Percentiles rank a stretch among this genome's conserved stretches.
These are phyloP conservation scores for Oenanthe oenanthe DNA, from an alignment of 2,113 vertebrate species.

Conservation along the genomic window DNA sequence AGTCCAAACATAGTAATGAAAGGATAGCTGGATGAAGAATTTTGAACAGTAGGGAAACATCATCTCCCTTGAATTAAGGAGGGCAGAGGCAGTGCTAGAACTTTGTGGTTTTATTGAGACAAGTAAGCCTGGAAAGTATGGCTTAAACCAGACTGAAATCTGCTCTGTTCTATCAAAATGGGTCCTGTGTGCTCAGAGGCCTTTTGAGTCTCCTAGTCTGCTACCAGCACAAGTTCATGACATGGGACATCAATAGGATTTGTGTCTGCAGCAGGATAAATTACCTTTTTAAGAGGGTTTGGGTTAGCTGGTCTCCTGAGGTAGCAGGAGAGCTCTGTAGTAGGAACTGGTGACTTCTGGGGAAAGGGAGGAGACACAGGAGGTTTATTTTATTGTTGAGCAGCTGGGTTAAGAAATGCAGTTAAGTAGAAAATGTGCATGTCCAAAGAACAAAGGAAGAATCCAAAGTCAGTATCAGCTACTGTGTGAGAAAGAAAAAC, in stretches of 20 bases:
- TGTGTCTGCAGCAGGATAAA: background rate
- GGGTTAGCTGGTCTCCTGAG: background rate
- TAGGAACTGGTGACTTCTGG: background rate
- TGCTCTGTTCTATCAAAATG: background rate
- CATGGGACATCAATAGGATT: background rate
- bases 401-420: background rate
- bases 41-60: background rate
- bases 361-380: background rate
- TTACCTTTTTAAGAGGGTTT: background rate
- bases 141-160: background rate
- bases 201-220: background rate
- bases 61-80: background rate
- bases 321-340: background rate
- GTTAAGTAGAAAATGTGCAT: background rate
- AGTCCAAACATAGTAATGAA: background rate
- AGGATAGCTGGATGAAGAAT: background rate
- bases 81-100: background rate
- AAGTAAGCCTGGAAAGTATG: background rate
- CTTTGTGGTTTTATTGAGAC: background rate
- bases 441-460: background rate
- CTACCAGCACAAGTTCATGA: background rate
- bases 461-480: background rate
- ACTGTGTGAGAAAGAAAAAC: background rate
- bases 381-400: background rate
- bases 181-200: background rate